Percentiles rank a stretch among this genome's conserved stretches.
phyloP scores from a whole-genome alignment of 2,888 invertebrate species.

The Terebella lapidaria region DNA sequence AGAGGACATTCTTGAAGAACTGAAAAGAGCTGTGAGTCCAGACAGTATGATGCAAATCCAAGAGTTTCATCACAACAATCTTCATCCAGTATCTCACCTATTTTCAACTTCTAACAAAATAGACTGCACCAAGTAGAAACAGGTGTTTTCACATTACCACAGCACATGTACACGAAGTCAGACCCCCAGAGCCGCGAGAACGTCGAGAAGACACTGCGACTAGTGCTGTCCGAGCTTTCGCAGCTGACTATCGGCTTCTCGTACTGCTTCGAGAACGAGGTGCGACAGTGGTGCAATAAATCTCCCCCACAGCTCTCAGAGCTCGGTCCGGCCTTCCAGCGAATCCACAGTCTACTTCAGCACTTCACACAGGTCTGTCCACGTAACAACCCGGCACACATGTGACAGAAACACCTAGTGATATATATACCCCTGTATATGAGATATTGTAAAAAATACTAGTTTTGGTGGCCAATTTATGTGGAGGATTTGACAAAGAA shows the following conservation, averaged over 20 bases:
- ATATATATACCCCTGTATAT: too few relatives aligned
- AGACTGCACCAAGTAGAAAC: too few relatives aligned
- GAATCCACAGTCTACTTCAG: slow-evolving; percentile 34
- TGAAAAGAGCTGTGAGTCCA: background rate
- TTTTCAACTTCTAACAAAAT: too few relatives aligned
- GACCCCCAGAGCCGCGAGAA: slow-evolving; percentile 28
- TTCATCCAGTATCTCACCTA: too few relatives aligned
- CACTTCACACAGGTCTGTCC: slow-evolving; percentile 28
- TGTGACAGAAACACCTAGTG: background rate
- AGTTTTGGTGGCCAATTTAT: too few relatives aligned
- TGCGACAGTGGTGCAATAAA: slow-evolving; percentile 44
- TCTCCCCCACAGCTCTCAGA: slow-evolving; percentile 34
- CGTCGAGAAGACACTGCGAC: slow-evolving; percentile 29
- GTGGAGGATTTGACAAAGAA: too few relatives aligned
- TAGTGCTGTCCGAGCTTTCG: slow-evolving; percentile 40
- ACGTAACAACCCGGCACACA: background rate
- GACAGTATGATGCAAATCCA: too few relatives aligned
- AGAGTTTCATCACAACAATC: too few relatives aligned
- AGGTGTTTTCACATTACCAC: too few relatives aligned
- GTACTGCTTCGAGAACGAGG: slow-evolving; percentile 43
- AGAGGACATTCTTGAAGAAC: background rate
- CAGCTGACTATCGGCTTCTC: slow-evolving; percentile 41
- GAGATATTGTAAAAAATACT: too few relatives aligned
- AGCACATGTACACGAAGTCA: too few relatives aligned
- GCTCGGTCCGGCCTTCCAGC: slow-evolving; percentile 38